Conservation (phyloP, 2,113 vertebrate genomes). For the Octodon degus region DNA sequence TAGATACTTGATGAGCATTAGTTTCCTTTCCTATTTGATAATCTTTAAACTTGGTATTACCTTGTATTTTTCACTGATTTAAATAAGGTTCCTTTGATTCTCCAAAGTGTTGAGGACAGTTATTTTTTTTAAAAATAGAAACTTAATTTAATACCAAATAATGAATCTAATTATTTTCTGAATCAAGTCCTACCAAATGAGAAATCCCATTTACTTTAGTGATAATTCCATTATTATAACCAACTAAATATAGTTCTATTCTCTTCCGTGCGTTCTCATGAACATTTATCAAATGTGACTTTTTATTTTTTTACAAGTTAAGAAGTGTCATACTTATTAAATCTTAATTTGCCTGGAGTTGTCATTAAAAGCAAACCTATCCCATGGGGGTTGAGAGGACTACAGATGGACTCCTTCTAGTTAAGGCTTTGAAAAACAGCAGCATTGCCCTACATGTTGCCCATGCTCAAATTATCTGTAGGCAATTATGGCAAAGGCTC, state of each 20-base stretch:
- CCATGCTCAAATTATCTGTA: not conserved
- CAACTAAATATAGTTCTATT: slow-evolving; percentile 60
- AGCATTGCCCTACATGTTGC: not conserved
- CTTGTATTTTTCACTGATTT: not conserved
- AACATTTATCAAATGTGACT: slow-evolving; percentile 60
- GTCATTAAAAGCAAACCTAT: slow-evolving; percentile 72
- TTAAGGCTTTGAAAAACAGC: slow-evolving; percentile 61
- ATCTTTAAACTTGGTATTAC: not conserved
- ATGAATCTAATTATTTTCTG: slow-evolving; percentile 77
- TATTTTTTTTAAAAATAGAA: slow-evolving; percentile 56
- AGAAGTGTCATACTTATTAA: slow-evolving; percentile 65
- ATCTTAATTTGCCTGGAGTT: slow-evolving; percentile 72
- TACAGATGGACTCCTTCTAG: slow-evolving; percentile 21
- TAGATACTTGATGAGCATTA: not conserved
- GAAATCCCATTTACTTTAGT: slow-evolving; percentile 76
- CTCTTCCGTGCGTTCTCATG: slow-evolving; percentile 49
- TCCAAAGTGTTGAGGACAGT: slow-evolving; percentile 36
- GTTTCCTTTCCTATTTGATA: not conserved
- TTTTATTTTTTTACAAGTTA: slow-evolving; percentile 59
- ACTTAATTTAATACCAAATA: slow-evolving; percentile 69
- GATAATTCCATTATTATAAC: slow-evolving; percentile 71
- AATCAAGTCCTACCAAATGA: slow-evolving; percentile 72
- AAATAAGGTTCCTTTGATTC: slow-evolving; percentile 53
- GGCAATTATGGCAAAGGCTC: not conserved
- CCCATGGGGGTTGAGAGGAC: slow-evolving; percentile 4